These are phyloP conservation scores for Netelia fuscicornis DNA, from an alignment of 2,888 invertebrate species.

Conservation along the genomic window DNA sequence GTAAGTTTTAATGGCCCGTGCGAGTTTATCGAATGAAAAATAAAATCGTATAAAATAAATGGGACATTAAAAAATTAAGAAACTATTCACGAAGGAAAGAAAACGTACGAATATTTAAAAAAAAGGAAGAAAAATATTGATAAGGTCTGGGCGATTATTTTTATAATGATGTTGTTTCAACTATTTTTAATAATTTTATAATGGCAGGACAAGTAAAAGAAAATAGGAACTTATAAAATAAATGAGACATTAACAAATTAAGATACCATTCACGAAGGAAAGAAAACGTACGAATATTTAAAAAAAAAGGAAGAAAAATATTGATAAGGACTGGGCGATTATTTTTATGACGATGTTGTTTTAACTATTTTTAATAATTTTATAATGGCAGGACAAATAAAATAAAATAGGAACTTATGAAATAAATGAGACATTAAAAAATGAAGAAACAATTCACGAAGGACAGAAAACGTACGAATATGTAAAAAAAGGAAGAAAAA, in stretches of 20 bases:
- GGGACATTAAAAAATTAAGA: background rate
- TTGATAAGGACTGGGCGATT: too few relatives aligned
- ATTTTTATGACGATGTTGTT: too few relatives aligned
- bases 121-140: background rate
- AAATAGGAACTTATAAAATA: background rate
- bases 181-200: too few relatives aligned
- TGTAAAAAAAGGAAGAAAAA: too few relatives aligned
- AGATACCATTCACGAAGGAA: background rate
- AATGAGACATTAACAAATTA: background rate
- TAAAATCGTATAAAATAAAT: background rate
- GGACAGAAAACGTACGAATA: background rate
- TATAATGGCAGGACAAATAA: too few relatives aligned
- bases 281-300: background rate
- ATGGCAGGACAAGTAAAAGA: too few relatives aligned
- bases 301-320: too few relatives aligned
- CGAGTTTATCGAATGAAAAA: conserved; percentile 7
- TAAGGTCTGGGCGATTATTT: background rate
- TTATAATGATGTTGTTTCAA: too few relatives aligned
- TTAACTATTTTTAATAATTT: too few relatives aligned
- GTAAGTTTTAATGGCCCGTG: conserved; percentile 49
- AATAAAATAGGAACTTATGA: too few relatives aligned
- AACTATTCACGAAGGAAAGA: background rate
- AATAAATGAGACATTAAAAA: background rate
- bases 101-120: background rate
- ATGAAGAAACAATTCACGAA: background rate